Evolutionary conservation across 2,113 vertebrate genomes (phyloP).

Genomic region (Zosterops borbonicus): DNA sequence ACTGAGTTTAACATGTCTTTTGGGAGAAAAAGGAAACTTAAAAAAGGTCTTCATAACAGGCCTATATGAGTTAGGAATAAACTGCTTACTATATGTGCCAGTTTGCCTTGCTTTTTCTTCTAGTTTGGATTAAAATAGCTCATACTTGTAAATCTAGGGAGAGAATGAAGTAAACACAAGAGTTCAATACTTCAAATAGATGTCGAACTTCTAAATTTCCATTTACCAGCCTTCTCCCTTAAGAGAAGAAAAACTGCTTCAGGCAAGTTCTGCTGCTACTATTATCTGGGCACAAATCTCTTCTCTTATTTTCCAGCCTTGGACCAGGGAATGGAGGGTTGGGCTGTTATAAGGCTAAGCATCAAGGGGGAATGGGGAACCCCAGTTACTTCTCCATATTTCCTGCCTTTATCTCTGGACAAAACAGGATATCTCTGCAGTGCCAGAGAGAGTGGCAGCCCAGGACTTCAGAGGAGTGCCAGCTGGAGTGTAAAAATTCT

Average conservation of each 20-base stretch:
- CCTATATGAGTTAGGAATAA: not conserved
- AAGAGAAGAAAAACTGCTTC: not conserved
- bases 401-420: not conserved
- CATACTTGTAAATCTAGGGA: not conserved
- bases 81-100: not conserved
- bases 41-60: conserved; percentile 13
- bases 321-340: not conserved
- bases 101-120: conserved; percentile 1
- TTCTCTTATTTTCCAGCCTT: not conserved
- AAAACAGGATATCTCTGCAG: not conserved
- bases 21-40: not conserved
- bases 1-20: conserved; percentile 8
- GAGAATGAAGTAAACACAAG: not conserved
- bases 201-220: not conserved
- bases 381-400: not conserved
- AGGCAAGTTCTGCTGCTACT: not conserved
- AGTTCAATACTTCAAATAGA: conserved; percentile 7
- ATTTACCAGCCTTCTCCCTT: not conserved
- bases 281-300: not conserved
- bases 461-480: not conserved
- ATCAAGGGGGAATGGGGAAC: not conserved
- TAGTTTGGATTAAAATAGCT: conserved; percentile 2
- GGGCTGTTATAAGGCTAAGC: not conserved
- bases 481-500: not conserved
- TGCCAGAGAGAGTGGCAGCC: not conserved